Base-by-base conservation (phyloP, 2,888 invertebrate species). In the Thera britannica region DNA sequence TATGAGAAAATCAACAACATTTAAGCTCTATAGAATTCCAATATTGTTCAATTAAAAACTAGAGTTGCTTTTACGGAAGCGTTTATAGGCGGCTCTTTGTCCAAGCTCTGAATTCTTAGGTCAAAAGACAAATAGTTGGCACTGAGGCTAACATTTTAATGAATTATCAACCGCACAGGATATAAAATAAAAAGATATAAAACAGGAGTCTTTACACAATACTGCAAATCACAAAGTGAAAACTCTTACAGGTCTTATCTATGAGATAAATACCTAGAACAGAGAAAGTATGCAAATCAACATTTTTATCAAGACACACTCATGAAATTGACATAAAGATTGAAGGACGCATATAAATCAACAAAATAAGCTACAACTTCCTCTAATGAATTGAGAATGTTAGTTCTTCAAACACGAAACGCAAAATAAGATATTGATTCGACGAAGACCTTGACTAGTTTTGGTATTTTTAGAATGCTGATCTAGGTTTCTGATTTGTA, bases 361-460 rank as follows among this genome's bases (percentile, higher is more conserved):
- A 65, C 54, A 48, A 55, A 38, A 55, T 44, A 58, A 55, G 59
- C 41, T 36, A 38, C 12, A 46, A 60, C 57, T 60, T 60, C 60
- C 60, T 64, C 12, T 64, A 60, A 64, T 64, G 60, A 64, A 60
- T 8, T 57, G 38, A 34, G 61, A 58, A 61, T 49, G 61, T 65
- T 65, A 54, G 55, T 23, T 57, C 51, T 12, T 35, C 44, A 49
- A 46, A 56, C 52, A 65, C 69, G 67, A 23, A 1, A 23, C 63
- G 61, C 64, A 58, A 63, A 57, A 62, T 52, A 44, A 35, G 8
- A 55, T 58, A 70, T 70, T 44, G 70, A 67, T 65, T 67, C 60
- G 41, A 46, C 58, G 9, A 55, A 65, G 61, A 46, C 69, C 69
- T 69, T 69, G 65, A 58, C 51, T 12, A 12, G 44, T 8, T 49